A percentile compares a stretch with the other conserved stretches of the same genome.
phyloP scores from a whole-genome alignment of 2,113 vertebrate genomes.

The Cettia cetti region DNA sequence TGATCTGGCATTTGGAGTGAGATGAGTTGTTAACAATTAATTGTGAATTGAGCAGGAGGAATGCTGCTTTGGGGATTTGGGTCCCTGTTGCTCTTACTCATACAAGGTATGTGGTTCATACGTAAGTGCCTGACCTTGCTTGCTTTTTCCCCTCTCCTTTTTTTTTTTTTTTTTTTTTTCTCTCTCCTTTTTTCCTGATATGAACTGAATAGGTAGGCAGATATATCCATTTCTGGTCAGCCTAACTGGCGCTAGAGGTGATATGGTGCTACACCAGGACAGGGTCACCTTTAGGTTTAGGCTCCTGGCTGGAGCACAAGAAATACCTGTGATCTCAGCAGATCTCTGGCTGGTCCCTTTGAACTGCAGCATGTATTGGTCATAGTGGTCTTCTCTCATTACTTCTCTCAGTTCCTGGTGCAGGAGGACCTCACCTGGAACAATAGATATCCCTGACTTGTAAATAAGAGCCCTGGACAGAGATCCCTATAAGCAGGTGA shows the following conservation, averaged over 20 bases:
- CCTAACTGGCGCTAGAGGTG: not conserved
- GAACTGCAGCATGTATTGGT: not conserved
- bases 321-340: not conserved
- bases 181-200: conserved; percentile 7
- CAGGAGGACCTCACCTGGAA: not conserved
- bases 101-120: not conserved
- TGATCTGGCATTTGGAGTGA: not conserved
- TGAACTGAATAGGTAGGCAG: conserved; percentile 9
- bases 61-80: not conserved
- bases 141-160: fast-evolving
- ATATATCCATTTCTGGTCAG: conserved; percentile 11
- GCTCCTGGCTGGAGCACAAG: not conserved
- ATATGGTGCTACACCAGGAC: not conserved
- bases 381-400: not conserved
- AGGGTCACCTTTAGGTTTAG: conserved; percentile 26
- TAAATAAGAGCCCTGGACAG: not conserved
- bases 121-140: not conserved
- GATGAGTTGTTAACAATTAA: not conserved
- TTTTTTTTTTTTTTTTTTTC: not conserved
- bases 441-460: not conserved
- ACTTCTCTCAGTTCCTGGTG: not conserved
- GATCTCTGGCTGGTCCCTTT: not conserved
- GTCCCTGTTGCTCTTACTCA: not conserved
- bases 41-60: not conserved
- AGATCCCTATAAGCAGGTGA: not conserved